Percentiles rank a stretch among this genome's conserved stretches.
phyloP scores from a whole-genome alignment of 1,140 invertebrate species.

The Doryteuthis pealeii region DNA sequence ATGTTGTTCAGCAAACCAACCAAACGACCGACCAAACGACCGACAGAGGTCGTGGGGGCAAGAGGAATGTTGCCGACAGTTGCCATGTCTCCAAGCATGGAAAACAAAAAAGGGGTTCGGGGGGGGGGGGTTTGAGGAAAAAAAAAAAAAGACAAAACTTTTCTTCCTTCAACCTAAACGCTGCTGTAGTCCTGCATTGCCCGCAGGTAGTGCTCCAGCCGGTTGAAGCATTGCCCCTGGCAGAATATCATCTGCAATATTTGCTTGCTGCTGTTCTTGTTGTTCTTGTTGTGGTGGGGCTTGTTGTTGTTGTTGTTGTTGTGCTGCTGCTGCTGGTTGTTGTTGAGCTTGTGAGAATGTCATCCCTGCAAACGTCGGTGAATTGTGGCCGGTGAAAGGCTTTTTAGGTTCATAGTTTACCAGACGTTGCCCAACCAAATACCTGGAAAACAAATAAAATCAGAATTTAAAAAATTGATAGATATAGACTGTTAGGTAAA shows the following conservation, averaged over 20 bases:
- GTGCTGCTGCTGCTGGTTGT: slow-evolving; percentile 10
- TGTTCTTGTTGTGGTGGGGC: not conserved
- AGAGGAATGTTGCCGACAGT: too few relatives aligned
- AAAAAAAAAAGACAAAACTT: too few relatives aligned
- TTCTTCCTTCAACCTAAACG: too few relatives aligned
- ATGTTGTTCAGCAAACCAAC: too few relatives aligned
- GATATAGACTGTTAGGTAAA: too few relatives aligned
- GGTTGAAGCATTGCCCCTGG: not conserved
- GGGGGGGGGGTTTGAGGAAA: too few relatives aligned
- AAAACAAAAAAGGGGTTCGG: too few relatives aligned
- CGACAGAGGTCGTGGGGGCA: too few relatives aligned
- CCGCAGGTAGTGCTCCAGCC: too few relatives aligned
- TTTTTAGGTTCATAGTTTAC: slow-evolving; percentile 76
- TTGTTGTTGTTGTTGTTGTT: not conserved
- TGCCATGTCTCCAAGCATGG: too few relatives aligned
- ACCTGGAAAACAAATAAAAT: slow-evolving; percentile 58
- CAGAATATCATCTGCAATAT: not conserved
- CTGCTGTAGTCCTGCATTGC: too few relatives aligned
- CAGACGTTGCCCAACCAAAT: slow-evolving; percentile 89
- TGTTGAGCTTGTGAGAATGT: not conserved
- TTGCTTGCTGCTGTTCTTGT: not conserved
- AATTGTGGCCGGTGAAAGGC: slow-evolving; percentile 16
- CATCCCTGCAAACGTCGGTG: slow-evolving; percentile 20
- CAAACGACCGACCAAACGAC: too few relatives aligned
- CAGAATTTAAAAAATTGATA: slow-evolving; percentile 23